Evolutionary conservation across 2,888 invertebrate species (phyloP).

Genomic region (Macropis europaea): DNA sequence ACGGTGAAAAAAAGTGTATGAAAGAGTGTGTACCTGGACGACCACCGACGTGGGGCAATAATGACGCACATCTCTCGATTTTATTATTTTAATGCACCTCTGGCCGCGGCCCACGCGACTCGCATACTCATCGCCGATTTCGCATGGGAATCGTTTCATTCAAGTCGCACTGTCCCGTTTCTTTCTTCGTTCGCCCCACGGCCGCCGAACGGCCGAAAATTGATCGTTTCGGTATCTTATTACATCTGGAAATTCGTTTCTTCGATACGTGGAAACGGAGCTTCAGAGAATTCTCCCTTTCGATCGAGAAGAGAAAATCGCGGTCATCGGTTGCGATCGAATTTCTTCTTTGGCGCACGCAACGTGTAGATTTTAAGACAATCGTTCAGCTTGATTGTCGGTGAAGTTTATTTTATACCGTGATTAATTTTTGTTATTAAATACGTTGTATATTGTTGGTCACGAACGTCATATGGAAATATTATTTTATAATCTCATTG

Average conservation of each 20-base stretch:
- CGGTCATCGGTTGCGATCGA: too few relatives aligned
- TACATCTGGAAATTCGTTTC: neutral
- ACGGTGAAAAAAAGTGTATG: slow-evolving; percentile 57
- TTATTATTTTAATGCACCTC: slow-evolving; percentile 75
- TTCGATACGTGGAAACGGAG: too few relatives aligned
- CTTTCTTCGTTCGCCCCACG: neutral
- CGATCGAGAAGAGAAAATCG: too few relatives aligned
- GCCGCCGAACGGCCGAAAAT: slow-evolving; percentile 13
- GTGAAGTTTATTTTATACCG: too few relatives aligned
- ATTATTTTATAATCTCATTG: too few relatives aligned
- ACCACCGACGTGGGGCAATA: slow-evolving; percentile 75
- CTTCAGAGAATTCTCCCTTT: too few relatives aligned
- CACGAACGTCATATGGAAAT: too few relatives aligned
- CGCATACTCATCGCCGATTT: slow-evolving; percentile 67
- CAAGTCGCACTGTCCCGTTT: slow-evolving; percentile 14
- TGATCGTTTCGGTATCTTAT: slow-evolving; percentile 18
- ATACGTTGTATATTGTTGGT: too few relatives aligned
- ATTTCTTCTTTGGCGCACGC: too few relatives aligned
- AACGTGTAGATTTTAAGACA: too few relatives aligned
- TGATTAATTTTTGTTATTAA: too few relatives aligned
- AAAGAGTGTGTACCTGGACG: slow-evolving; percentile 47
- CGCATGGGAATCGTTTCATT: slow-evolving; percentile 57
- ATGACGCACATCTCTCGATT: slow-evolving; percentile 76
- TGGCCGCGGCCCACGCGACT: slow-evolving; percentile 70
- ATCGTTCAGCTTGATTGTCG: too few relatives aligned